Base-by-base conservation (phyloP, 2,888 invertebrate species). In the Acronicta psi region DNA sequence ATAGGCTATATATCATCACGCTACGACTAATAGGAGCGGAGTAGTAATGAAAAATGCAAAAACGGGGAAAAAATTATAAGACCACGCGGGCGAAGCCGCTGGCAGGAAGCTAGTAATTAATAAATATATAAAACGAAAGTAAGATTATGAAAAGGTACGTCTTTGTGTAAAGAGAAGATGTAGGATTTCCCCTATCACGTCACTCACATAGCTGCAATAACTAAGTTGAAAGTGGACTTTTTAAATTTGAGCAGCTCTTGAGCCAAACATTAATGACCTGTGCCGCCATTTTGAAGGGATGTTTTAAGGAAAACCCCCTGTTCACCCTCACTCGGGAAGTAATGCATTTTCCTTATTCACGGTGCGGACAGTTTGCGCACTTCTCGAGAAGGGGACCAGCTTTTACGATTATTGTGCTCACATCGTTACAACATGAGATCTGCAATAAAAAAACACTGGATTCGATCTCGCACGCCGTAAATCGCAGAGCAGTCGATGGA, bases 291-390 rank as follows among this genome's bases (percentile, higher is more conserved):
- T 90, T 87, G 87, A 82, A 87, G 85, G 89, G 89, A 84, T 84
- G 87, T 86, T 89, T 90, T 84, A 79, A 89, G 88, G 86, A 88
- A 90, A 88, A 85, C 84, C 84, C 84, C 84, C 85, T 64, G 70
- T 71, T 79, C 82, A 69, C 87, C 84, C 85, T 85, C 85, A 75
- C 79, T 78, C 81, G 90, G 92, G 90, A 92, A 89, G 92, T 91
- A 93, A 93, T 93, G 93, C 92, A 91, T 93, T 93, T 93, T 90
- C 90, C 88, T 93, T 93, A 93, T 93, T 93, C 90, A 86, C 88
- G 85, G 78, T 80, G 89, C 87, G 89, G 92, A 92, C 93, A 91
- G 91, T 90, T 91, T 85, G 85, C 87, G 84, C 82, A 87, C 87
- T 90, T 83, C 84, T 89, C 88, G 84, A 84, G 85, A 83, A 88